Conservation (phyloP, 2,113 vertebrate species). For the Ammodytes dubius region DNA sequence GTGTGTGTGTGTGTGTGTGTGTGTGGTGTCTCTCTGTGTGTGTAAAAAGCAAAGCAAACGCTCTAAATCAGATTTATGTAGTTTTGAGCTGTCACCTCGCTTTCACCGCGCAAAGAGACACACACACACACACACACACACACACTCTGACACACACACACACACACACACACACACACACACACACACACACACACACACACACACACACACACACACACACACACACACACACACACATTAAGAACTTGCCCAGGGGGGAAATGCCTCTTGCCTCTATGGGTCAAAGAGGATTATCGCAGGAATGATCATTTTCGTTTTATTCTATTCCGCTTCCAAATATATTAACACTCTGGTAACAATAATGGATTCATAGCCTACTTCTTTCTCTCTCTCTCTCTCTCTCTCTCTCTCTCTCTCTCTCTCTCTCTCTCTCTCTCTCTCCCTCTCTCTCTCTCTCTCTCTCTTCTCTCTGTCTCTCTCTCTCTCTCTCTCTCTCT, state of each 20-base stretch:
- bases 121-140: too few relatives aligned
- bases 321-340: conserved; percentile 65
- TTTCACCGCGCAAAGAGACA: conserved; percentile 58
- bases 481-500: too few relatives aligned
- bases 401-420: too few relatives aligned
- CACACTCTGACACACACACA: too few relatives aligned
- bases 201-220: too few relatives aligned
- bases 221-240: conserved; percentile 62
- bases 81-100: conserved; percentile 74
- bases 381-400: conserved; percentile 33
- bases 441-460: too few relatives aligned
- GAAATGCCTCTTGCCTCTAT: conserved; percentile 46
- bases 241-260: conserved; percentile 63
- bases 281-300: conserved; percentile 75
- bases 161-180: too few relatives aligned
- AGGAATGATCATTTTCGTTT: conserved; percentile 72
- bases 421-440: too few relatives aligned
- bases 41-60: conserved; percentile 19
- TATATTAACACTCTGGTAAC: conserved; percentile 51
- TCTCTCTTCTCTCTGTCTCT: too few relatives aligned
- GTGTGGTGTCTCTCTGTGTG: conserved; percentile 15
- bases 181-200: too few relatives aligned
- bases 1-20: not conserved
- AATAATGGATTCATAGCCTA: conserved; percentile 54
- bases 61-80: conserved; percentile 79